Conservation (phyloP, 2,113 vertebrate species). For the Epinephelus moara region DNA sequence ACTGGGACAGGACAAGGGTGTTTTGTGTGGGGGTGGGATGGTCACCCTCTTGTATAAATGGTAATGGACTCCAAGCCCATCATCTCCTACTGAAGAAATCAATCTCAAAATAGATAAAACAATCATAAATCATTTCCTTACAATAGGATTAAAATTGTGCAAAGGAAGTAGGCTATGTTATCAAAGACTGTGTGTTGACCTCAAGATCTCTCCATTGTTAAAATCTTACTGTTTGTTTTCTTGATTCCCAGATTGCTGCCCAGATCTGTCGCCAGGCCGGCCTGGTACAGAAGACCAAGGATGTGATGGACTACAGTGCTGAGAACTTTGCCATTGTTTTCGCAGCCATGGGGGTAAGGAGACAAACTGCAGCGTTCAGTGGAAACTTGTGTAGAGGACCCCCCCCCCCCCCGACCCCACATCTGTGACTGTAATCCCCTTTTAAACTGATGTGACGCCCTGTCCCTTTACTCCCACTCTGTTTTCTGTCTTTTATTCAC, state of each 20-base stretch:
- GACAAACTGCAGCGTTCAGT: background rate
- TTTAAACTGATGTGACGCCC: conserved; percentile 73
- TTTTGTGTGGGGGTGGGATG: too few species aligned
- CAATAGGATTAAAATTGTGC: background rate
- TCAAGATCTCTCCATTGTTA: too few species aligned
- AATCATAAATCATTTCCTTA: background rate
- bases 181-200: background rate
- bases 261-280: conserved; percentile 89
- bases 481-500: conserved; percentile 70
- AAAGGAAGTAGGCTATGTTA: background rate
- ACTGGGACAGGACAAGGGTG: too few species aligned
- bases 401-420: background rate
- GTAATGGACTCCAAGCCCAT: too few species aligned
- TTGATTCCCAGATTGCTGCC: conserved; percentile 84
- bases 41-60: too few species aligned
- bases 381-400: background rate
- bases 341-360: conserved; percentile 88
- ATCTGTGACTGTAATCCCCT: conserved; percentile 64
- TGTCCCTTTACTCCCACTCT: conserved; percentile 37
- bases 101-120: too few species aligned
- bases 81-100: too few species aligned
- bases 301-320: conserved; percentile 87
- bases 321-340: conserved; percentile 90
- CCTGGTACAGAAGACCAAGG: conserved; percentile 87
- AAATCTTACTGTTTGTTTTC: too few species aligned